Evolutionary conservation across 35 echinoderm and acorn worm species (phyloP), one percentile per base, ranked within the genome.

Genomic region (Nesometra sesokonis): DNA sequence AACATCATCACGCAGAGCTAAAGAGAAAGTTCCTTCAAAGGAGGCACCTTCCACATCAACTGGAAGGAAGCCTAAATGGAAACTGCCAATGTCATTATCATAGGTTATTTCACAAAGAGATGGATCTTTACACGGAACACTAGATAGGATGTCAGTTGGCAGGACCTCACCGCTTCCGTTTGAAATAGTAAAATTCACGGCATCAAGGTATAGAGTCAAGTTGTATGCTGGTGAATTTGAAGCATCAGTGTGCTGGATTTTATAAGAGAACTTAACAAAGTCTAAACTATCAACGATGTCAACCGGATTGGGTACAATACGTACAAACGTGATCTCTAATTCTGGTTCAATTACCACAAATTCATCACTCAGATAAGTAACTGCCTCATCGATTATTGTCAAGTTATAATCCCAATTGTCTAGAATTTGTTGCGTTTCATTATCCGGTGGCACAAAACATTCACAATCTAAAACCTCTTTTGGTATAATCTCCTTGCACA

Each of bases 351-450:
- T 32, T 8, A 94, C 76, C 31, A 90, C 77, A 31, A 90, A 85
- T 32, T 83, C 78, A 34, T 90, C 88, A 17, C 33, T 79, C 0
- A 84, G 23, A 8, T 23, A 32, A 11, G 88, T 87, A 9, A 87
- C 78, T 57, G 89, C 86, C 76, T 90, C 85, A 81, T 94, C 93
- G 23, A 90, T 90, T 4, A 88, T 85, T 30, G 88, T 94, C 23
- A 81, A 79, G 85, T 94, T 94, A 46, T 94, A 46, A 35, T 94
- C 88, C 88, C 88, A 94, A 43, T 94, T 83, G 39, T 94, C 93
- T 37, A 94, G 52, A 29, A 88, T 94, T 29, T 47, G 90, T 33
- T 94, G 93, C 13, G 93, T 94, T 37, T 87, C 80, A 40, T 94
- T 90, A 35, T 94, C 93, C 13, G 88, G 93, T 8, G 93, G 93